Evolutionary conservation across 1,140 invertebrate species (phyloP).

Genomic region (Penaeus indicus): DNA sequence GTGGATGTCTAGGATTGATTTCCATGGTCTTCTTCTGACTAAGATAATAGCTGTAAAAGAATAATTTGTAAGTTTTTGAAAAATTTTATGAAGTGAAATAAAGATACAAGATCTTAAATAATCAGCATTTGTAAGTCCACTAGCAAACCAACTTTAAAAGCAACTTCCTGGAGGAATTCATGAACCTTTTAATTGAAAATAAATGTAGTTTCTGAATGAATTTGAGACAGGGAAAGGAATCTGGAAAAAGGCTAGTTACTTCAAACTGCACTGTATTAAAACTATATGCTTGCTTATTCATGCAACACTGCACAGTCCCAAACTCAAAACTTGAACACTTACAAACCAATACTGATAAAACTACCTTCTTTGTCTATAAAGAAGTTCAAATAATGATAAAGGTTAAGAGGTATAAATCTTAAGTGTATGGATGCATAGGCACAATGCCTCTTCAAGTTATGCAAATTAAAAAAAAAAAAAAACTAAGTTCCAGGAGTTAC

Average conservation of each 20-base stretch:
- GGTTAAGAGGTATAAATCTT: too few relatives aligned
- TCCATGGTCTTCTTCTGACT: slow-evolving; percentile 98
- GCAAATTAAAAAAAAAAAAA: neutral
- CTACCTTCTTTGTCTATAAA: too few relatives aligned
- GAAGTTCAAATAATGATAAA: too few relatives aligned
- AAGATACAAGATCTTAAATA: slow-evolving; percentile 28
- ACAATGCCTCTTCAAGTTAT: neutral
- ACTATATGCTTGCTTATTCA: neutral
- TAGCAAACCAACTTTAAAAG: neutral
- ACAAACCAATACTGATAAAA: too few relatives aligned
- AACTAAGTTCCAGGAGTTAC: neutral
- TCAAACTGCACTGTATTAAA: too few relatives aligned
- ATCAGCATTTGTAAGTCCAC: slow-evolving; percentile 9
- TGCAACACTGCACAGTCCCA: neutral
- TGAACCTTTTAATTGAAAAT: too few relatives aligned
- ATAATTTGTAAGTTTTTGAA: slow-evolving; percentile 49
- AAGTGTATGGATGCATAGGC: neutral
- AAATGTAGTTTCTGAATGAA: too few relatives aligned
- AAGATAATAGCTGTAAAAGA: slow-evolving; percentile 82
- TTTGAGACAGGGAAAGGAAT: too few relatives aligned
- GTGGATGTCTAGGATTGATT: slow-evolving; percentile 97
- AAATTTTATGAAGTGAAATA: neutral
- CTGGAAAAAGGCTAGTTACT: too few relatives aligned
- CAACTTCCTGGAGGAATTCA: neutral
- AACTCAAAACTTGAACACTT: neutral